Conservation (phyloP, 2,113 vertebrate species). For the Gambusia affinis region DNA sequence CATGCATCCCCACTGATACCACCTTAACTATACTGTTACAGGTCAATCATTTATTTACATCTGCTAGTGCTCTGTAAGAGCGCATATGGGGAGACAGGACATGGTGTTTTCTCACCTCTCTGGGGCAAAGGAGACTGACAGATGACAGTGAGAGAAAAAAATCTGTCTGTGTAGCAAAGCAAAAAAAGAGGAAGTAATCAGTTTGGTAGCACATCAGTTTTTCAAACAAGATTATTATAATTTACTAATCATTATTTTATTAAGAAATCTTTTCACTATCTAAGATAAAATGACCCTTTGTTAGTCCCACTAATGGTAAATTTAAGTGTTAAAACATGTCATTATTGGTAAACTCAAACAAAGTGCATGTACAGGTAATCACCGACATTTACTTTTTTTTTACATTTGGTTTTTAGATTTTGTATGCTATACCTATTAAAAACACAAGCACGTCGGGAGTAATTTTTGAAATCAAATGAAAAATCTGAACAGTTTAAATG, state of each 20-base stretch:
- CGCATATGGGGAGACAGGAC: not conserved
- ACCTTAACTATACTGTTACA: constrained; percentile 70
- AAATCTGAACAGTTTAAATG: not conserved
- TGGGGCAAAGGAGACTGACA: not conserved
- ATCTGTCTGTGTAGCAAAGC: not conserved
- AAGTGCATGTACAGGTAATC: no score
- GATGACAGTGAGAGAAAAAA: not conserved
- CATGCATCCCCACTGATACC: constrained; percentile 68
- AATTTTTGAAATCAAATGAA: not conserved
- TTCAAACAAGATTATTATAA: not conserved
- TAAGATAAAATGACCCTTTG: no score
- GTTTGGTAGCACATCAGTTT: not conserved
- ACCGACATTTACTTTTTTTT: no score
- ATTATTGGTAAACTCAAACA: no score
- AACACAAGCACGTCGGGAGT: no score
- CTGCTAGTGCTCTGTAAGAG: constrained; percentile 54
- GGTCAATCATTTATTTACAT: constrained; percentile 74
- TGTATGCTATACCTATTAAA: no score
- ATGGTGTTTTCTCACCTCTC: constrained; percentile 10
- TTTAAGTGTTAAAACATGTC: no score
- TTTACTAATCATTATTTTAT: not conserved
- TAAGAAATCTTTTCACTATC: not conserved
- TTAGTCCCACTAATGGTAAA: no score
- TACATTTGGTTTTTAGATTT: no score
- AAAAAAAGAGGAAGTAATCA: not conserved